These are phyloP conservation scores for Tyrophagus putrescentiae DNA, from an alignment of 1,140 invertebrate species.

Conservation along the genomic window DNA sequence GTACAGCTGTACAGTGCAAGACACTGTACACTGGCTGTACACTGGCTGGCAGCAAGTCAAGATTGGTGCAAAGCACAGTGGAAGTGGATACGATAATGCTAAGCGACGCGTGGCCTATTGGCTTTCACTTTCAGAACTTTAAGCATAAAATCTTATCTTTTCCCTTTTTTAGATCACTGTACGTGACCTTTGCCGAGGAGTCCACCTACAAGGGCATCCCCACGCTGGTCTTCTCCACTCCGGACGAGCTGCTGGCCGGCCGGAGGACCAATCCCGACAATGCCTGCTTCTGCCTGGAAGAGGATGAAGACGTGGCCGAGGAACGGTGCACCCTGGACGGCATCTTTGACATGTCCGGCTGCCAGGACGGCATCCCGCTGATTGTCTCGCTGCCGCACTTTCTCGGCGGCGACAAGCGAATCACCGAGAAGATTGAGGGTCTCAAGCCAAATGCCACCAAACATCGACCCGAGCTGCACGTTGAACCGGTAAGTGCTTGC, in stretches of 20 bases:
- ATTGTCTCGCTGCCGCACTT: constrained; percentile 80
- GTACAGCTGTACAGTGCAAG: background rate
- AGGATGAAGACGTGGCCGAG: constrained; percentile 4
- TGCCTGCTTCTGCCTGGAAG: constrained; percentile 13
- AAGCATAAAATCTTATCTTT: too few species aligned
- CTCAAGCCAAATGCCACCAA: constrained; percentile 53
- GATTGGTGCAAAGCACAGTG: too few species aligned
- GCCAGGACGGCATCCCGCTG: constrained; percentile 52
- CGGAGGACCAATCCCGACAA: constrained; percentile 11
- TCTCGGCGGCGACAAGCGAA: constrained; percentile 59
- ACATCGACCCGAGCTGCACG: constrained; percentile 63
- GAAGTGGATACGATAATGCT: too few species aligned
- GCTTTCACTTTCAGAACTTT: too few species aligned
- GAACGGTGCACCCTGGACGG: constrained; percentile 13
- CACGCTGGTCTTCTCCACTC: background rate
- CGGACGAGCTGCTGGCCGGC: background rate
- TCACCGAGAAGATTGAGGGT: constrained; percentile 59
- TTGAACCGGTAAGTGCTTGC: constrained; percentile 45
- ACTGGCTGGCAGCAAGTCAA: too few species aligned
- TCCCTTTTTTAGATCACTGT: constrained; percentile 10
- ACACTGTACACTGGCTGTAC: too few species aligned
- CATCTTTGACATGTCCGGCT: constrained; percentile 18
- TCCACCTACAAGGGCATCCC: constrained; percentile 15
- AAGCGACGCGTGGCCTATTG: too few species aligned
- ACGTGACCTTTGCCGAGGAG: constrained; percentile 13